Evolutionary conservation across 2,888 invertebrate species (phyloP), one percentile per base, ranked within the genome.

Genomic region (Stenotaenia linearis): DNA sequence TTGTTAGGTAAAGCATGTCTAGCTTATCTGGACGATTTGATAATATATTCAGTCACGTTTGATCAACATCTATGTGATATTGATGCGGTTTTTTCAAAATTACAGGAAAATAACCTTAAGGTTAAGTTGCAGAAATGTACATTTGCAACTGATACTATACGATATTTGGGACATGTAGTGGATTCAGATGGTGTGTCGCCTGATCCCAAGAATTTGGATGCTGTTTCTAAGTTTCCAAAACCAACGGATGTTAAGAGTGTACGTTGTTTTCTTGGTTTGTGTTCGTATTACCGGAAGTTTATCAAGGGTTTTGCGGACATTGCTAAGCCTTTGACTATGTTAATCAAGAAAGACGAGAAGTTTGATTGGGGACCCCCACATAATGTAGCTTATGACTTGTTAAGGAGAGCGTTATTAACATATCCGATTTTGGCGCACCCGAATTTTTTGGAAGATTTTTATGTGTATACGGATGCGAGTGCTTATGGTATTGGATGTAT

Each of bases 401-500:
- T 56, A 56, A 5, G 23, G 7, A 18, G 4, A 21, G 1, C 56
- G 4, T 9, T 56, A 1, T 2, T 56, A 9, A 5, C 56, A 1
- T 2, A 4, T 15, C 56, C 18, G 18, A 9, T 56, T 2, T 21
- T 56, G 7, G 56, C 56, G 1, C 56, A 56, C n/a, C n/a, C n/a
- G n/a, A 21, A 56, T 56, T 56, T 56, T 56, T 2, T 1, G 18
- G 6, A 69, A 21, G 75, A 30, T n/a, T 78, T 81, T 21, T 61
- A 61, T 1, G 61, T 81, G 10, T 74, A 45, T 0, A 40, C 80
- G 5, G 81, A 81, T 61, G 81, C 81, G 1, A 75, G 28, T 12
- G 80, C 61, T 21, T 80, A 56, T 21, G 80, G 77, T 25, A 50
- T 81, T n/a, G 80, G 79, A 9, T 78, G 35, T 0, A 40, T 80